A percentile compares a stretch with the other conserved stretches of the same genome.
Evolutionary conservation across 2,888 invertebrate species (phyloP).

Genomic region (Phyllotreta cruciferae): DNA sequence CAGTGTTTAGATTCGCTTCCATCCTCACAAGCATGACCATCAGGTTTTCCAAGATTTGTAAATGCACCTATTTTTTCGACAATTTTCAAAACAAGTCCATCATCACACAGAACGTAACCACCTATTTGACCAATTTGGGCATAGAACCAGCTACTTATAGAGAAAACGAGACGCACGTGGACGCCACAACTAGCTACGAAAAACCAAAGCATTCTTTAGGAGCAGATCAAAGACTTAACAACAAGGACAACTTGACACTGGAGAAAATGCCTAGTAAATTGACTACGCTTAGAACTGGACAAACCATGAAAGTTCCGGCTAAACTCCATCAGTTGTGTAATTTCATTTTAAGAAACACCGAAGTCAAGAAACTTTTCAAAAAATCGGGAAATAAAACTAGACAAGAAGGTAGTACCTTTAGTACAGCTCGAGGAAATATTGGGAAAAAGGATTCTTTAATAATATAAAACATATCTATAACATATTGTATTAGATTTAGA

Average conservation of each 20-base stretch:
- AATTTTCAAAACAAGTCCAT: constrained; percentile 17
- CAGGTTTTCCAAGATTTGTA: constrained; percentile 28
- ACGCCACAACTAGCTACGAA: not conserved
- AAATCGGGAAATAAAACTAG: constrained; percentile 84
- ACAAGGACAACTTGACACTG: constrained; percentile 11
- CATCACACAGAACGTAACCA: constrained; percentile 24
- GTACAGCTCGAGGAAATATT: not conserved
- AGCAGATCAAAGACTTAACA: not conserved
- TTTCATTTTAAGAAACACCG: constrained; percentile 70
- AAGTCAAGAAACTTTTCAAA: constrained; percentile 84
- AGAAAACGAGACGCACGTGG: not conserved
- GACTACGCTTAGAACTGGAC: constrained; percentile 70
- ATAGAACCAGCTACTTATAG: constrained; percentile 8
- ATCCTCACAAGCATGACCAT: constrained; percentile 21
- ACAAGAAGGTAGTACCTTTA: constrained; percentile 73
- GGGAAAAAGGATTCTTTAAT: too few species aligned
- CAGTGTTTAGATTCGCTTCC: not conserved
- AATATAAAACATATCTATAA: too few species aligned
- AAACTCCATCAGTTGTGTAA: constrained; percentile 75
- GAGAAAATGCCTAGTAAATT: constrained; percentile 43
- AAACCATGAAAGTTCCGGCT: constrained; percentile 72
- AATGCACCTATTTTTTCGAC: constrained; percentile 24
- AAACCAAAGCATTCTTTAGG: not conserved
- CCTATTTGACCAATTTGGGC: not conserved
- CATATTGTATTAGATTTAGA: too few species aligned